A percentile compares a stretch with the other conserved stretches of the same genome.
phyloP scores from a whole-genome alignment of 2,888 invertebrate species.

The Octonoba sinensis region DNA sequence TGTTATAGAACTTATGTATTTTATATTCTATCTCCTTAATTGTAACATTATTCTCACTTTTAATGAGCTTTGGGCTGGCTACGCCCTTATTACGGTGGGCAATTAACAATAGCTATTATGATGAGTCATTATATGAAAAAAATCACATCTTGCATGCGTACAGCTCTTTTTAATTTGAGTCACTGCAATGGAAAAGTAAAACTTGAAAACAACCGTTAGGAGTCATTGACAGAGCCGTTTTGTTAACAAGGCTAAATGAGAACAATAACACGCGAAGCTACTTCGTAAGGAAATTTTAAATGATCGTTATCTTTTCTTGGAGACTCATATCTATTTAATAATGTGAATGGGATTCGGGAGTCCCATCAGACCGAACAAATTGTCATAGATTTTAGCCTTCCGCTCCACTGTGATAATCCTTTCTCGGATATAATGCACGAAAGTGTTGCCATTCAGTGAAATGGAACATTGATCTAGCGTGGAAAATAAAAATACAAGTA shows the following conservation, averaged over 20 bases:
- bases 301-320: constrained; percentile 13
- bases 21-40: too few species aligned
- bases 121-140: too few species aligned
- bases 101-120: too few species aligned
- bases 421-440: not conserved
- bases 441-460: constrained; percentile 4
- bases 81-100: too few species aligned
- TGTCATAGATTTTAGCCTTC: not conserved
- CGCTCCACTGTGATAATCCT: not conserved
- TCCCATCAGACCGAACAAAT: not conserved
- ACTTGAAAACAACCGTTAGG: not conserved
- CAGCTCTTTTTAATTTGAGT: too few species aligned
- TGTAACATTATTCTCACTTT: too few species aligned
- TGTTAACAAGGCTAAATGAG: constrained; percentile 23
- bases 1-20: too few species aligned
- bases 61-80: too few species aligned
- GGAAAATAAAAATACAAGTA: not conserved
- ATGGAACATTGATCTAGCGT: constrained; percentile 7
- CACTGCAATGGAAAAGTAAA: too few species aligned
- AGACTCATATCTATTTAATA: constrained; percentile 2
- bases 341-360: not conserved
- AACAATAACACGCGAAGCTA: constrained; percentile 2
- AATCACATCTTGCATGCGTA: too few species aligned
- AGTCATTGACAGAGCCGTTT: constrained; percentile 13
- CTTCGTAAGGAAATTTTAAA: constrained; percentile 1